Conservation (phyloP, 2,113 vertebrate species). For the Pomatostomus ruficeps region DNA sequence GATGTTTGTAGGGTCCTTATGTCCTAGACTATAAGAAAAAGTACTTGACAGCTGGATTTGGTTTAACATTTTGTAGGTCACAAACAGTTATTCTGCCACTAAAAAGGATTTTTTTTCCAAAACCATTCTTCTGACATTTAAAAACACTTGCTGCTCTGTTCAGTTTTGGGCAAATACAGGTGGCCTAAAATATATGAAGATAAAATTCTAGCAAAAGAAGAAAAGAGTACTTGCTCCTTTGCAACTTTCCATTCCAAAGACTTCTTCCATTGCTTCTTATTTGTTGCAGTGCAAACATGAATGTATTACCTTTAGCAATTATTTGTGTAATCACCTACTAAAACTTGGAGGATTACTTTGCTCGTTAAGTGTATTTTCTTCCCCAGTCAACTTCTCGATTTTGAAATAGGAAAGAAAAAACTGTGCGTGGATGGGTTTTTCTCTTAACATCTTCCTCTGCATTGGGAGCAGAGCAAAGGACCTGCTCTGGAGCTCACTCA, state of each 20-base stretch:
- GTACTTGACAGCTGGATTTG: background rate
- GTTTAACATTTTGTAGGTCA: constrained; percentile 4
- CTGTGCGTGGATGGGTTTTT: background rate
- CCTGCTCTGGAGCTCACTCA: accelerated
- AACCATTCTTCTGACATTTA: background rate
- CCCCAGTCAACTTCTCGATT: background rate
- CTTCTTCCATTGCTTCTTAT: background rate
- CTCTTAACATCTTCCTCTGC: background rate
- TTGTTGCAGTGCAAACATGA: background rate
- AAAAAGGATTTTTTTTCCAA: background rate
- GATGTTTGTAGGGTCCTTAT: background rate
- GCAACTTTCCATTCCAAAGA: background rate
- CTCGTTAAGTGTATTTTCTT: background rate
- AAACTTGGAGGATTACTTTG: background rate
- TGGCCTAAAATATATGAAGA: background rate
- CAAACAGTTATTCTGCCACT: background rate
- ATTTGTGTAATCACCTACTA: background rate
- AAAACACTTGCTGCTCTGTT: background rate
- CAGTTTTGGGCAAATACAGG: background rate
- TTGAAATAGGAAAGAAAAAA: background rate
- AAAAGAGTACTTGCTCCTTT: background rate
- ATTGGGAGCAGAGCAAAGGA: background rate
- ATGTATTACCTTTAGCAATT: background rate
- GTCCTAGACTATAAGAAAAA: background rate
- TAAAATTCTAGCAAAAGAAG: background rate